phyloP scores from a whole-genome alignment of 2,797 vertebrate genomes.

The Chromobotia macracanthus region DNA sequence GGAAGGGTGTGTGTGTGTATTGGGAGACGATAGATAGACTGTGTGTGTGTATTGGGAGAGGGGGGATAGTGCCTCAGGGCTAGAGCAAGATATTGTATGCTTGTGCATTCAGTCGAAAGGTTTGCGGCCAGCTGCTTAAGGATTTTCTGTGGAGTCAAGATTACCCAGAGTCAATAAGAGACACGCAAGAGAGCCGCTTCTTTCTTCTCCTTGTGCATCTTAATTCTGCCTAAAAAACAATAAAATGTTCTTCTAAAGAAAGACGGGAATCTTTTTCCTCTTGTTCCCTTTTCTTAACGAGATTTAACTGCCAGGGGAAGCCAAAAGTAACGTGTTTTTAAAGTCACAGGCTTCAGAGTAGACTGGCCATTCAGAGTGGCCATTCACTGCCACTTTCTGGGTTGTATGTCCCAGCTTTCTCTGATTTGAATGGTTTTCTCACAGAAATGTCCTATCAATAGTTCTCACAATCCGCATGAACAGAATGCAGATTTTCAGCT shows the following conservation, averaged over 20 bases:
- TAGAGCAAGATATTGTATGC: slow-evolving; percentile 80
- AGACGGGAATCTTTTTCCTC: slow-evolving; percentile 51
- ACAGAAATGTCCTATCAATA: slow-evolving; percentile 39
- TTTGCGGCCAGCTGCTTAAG: slow-evolving; percentile 85
- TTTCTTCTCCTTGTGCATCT: slow-evolving; percentile 75
- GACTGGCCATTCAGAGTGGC: slow-evolving; percentile 36
- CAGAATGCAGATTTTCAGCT: too few relatives aligned
- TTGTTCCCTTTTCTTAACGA: slow-evolving; percentile 25
- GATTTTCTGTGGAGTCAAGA: slow-evolving; percentile 84
- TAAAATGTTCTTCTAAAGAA: slow-evolving; percentile 70
- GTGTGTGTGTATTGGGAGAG: slow-evolving; percentile 54
- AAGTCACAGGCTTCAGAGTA: slow-evolving; percentile 37
- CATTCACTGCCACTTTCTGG: slow-evolving; percentile 41
- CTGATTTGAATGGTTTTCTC: slow-evolving; percentile 36
- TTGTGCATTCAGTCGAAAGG: slow-evolving; percentile 80
- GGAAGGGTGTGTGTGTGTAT: slow-evolving; percentile 40
- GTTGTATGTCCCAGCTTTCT: slow-evolving; percentile 46
- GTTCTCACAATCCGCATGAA: slow-evolving; percentile 6
- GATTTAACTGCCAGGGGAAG: slow-evolving; percentile 49
- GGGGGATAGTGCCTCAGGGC: slow-evolving; percentile 72
- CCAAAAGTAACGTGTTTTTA: slow-evolving; percentile 35
- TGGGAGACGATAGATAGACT: too few relatives aligned
- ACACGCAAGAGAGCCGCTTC: slow-evolving; percentile 58
- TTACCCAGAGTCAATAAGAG: slow-evolving; percentile 83
- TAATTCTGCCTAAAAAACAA: slow-evolving; percentile 74